Base-by-base conservation (phyloP, 1,140 invertebrate genomes). In the Fopius arisanus region DNA sequence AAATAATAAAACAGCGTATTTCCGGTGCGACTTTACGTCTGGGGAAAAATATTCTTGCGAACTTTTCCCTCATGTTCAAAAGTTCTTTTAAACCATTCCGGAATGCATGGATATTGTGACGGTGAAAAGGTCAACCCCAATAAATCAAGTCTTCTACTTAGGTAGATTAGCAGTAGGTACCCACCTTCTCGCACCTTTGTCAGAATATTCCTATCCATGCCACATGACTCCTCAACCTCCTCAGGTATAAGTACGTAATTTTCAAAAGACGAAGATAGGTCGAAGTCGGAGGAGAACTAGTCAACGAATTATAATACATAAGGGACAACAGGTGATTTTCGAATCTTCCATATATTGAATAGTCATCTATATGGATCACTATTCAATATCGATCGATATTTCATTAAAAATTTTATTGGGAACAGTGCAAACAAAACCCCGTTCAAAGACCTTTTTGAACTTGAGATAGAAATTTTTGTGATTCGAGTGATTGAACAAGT, bases 141-240 rank as follows among this genome's bases (percentile, higher is more conserved):
- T 70, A 70, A 70, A 70, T 70, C 68, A 51, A 59, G 48, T 37
- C 68, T 59, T 37, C 29, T 21, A 59, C 29, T 70, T 70, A 59
- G 68, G 48, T 70, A 59, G 68, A 70, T 70, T 70, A 70, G 68
- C 48, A 23, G 19, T 19, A 14, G 33, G 48, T 33, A 0, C 19
- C 54, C 54, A 23, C 54, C 19, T 23, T 9, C 54, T 59, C 9
- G 54, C 54, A 59, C 54, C 54, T 59, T 59, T 54, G 9, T 23
- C 51, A 1, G 21, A 19, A 59, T 28, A 59, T 59, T n/a, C 23
- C 5, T 37, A 37, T 37, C 21, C 23, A n/a, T 16, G 6, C 54
- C 23, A 19, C 26, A 7, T 59, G 54, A 59, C 23, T 28, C 23
- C 9, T 1, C 33, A 37, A 37, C 33, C 33, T 37, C 9, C 2